These are phyloP conservation scores for Macrophya alboannulata DNA, from an alignment of 2,888 invertebrate species.

Conservation along the genomic window DNA sequence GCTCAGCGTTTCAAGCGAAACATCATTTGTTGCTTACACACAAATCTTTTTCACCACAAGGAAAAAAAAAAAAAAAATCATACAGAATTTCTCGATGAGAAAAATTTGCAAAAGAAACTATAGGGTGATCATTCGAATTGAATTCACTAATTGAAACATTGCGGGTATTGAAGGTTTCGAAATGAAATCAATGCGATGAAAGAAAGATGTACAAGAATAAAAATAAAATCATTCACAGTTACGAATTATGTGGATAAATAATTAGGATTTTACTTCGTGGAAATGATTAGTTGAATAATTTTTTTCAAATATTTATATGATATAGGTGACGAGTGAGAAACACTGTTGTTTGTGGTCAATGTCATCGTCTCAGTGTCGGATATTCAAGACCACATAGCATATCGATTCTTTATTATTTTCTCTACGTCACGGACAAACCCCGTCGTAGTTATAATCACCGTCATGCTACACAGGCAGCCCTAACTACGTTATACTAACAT, in stretches of 20 bases:
- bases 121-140: background rate
- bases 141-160: background rate
- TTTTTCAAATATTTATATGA: slow-evolving; percentile 27
- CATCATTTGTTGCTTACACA: background rate
- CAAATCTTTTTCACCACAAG: background rate
- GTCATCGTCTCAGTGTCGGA: slow-evolving; percentile 41
- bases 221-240: background rate
- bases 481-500: slow-evolving; percentile 1
- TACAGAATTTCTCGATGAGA: background rate
- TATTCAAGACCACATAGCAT: slow-evolving; percentile 11
- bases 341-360: slow-evolving; percentile 34
- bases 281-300: background rate
- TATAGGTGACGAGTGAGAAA: background rate
- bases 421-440: slow-evolving; percentile 31
- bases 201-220: background rate
- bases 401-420: slow-evolving; percentile 33
- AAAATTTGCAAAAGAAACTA: background rate
- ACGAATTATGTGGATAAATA: background rate
- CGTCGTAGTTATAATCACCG: background rate
- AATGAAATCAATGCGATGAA: background rate
- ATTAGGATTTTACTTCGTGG: background rate
- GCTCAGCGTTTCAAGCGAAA: background rate
- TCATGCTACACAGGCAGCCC: slow-evolving; percentile 15
- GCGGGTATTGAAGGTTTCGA: background rate
- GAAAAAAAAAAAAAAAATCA: background rate